Evolutionary conservation across 2,113 vertebrate species (phyloP).

Genomic region (human (Homo sapiens)): DNA sequence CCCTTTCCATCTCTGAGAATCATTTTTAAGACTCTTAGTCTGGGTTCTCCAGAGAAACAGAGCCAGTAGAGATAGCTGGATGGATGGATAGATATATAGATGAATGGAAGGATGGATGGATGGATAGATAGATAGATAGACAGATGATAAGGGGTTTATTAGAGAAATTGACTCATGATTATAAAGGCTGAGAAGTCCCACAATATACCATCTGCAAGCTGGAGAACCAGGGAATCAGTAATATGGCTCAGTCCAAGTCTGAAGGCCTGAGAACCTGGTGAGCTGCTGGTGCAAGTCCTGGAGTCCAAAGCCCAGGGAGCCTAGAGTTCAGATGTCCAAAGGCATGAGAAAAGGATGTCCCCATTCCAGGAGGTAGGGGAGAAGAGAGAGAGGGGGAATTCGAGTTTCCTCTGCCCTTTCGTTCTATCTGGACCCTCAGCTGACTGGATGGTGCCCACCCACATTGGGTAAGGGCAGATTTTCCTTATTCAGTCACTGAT

Average conservation of each 20-base stretch:
- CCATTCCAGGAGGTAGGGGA: not conserved
- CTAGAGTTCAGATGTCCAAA: not conserved
- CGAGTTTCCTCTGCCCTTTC: not conserved
- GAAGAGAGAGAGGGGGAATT: too few species aligned
- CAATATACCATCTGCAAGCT: not conserved
- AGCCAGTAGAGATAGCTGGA: not conserved
- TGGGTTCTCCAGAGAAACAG: not conserved
- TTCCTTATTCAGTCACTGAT: not conserved
- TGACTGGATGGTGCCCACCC: not conserved
- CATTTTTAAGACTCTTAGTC: not conserved
- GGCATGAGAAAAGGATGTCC: not conserved
- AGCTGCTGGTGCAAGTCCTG: not conserved
- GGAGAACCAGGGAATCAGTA: not conserved
- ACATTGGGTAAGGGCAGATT: not conserved
- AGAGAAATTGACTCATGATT: not conserved
- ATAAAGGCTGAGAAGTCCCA: not conserved
- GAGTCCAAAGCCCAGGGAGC: not conserved
- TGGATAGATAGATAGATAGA: not conserved
- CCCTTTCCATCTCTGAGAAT: not conserved
- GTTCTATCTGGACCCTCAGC: not conserved
- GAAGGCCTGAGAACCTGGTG: not conserved
- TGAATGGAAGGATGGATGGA: too few species aligned
- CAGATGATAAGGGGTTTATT: not conserved
- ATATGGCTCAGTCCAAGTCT: not conserved
- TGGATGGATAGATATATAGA: too few species aligned